phyloP scores from a whole-genome alignment of 1,140 invertebrate genomes.

The Brachionus angularis region DNA sequence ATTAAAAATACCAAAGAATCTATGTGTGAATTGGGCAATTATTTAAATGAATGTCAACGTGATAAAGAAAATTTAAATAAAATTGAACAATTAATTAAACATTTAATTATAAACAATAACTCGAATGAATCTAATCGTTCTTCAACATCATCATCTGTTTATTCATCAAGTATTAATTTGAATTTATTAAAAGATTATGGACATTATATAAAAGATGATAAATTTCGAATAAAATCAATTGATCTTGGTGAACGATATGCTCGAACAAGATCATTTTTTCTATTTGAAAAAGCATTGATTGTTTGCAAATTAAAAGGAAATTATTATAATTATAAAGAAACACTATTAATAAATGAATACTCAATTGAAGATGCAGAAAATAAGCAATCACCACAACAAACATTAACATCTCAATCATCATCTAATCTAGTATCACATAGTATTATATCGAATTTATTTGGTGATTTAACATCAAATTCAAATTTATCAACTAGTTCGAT shows the following conservation, averaged over 20 bases:
- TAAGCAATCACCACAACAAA: neutral
- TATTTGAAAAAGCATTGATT: slow-evolving; percentile 35
- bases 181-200: slow-evolving; percentile 13
- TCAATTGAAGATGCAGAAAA: neutral
- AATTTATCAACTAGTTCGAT: slow-evolving; percentile 27
- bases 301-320: slow-evolving; percentile 39
- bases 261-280: slow-evolving; percentile 36
- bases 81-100: slow-evolving; percentile 23
- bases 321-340: slow-evolving; percentile 34
- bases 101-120: slow-evolving; percentile 27
- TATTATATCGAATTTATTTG: slow-evolving; percentile 29
- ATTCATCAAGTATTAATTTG: slow-evolving; percentile 1
- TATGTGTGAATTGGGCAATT: slow-evolving; percentile 37
- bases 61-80: slow-evolving; percentile 36
- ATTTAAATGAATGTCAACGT: slow-evolving; percentile 40
- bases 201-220: slow-evolving; percentile 40
- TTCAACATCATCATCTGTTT: too few species aligned
- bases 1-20: slow-evolving; percentile 17
- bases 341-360: slow-evolving; percentile 27
- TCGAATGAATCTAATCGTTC: neutral
- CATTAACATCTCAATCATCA: slow-evolving; percentile 14
- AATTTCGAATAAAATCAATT: slow-evolving; percentile 30
- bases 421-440: slow-evolving; percentile 9
- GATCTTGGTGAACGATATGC: slow-evolving; percentile 12
- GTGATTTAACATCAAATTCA: neutral